Conservation (phyloP, 2,113 vertebrate genomes). For the Amphiprion percula region DNA sequence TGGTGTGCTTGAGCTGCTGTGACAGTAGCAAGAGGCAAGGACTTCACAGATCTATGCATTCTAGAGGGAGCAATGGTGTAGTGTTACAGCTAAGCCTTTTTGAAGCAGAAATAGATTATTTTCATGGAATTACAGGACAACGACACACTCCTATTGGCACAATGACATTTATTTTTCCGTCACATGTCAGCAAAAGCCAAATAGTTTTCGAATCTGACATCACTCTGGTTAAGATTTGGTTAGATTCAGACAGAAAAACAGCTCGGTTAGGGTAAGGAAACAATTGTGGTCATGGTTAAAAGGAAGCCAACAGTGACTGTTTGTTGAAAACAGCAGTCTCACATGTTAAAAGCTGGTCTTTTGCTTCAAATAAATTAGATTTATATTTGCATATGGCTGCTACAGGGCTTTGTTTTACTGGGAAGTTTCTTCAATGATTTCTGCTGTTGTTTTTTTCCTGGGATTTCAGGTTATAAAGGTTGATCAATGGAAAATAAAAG, state of each 20-base stretch:
- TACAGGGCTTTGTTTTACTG: neutral
- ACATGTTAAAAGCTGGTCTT: neutral
- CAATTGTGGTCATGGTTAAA: neutral
- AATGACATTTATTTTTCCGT: neutral
- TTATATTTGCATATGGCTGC: neutral
- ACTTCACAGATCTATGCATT: no score
- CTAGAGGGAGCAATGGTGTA: no score
- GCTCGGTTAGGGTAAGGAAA: neutral
- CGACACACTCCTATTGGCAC: no score
- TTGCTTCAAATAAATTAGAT: neutral
- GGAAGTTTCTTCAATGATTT: neutral
- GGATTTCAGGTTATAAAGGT: neutral
- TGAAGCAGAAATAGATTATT: no score
- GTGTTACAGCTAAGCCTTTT: no score
- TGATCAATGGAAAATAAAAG: neutral
- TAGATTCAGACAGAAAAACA: neutral
- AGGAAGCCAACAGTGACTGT: neutral
- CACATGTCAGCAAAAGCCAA: conserved; percentile 3
- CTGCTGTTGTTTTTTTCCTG: neutral
- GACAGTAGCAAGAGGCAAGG: no score
- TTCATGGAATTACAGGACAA: no score
- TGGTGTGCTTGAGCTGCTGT: no score
- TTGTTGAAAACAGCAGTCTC: neutral
- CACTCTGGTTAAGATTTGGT: neutral
- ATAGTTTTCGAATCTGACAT: neutral